Evolutionary conservation across 2,113 vertebrate species (phyloP), one percentile per base, ranked within the genome.

Genomic region (Dicrurus megarhynchus): DNA sequence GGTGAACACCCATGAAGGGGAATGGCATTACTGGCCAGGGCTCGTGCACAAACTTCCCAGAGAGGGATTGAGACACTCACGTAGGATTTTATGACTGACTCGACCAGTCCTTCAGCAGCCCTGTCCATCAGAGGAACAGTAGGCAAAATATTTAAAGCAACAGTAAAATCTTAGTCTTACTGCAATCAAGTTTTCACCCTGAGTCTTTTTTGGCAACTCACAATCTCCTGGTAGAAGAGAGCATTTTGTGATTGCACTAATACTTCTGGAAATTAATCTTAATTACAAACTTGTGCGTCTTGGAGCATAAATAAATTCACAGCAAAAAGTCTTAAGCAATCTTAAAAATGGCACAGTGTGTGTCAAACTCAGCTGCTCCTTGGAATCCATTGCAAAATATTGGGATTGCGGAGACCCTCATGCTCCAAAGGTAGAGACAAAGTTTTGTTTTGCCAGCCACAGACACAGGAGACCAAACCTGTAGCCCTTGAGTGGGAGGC

Each of bases 141-240:
- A 95, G 91, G 94, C 92, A 96, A 93, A 93, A 86, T 56, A 90
- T 92, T 94, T 90, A 96, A 94, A 81, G 76, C 47, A 90, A 94
- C 60, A 84, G 87, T 41, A 96, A 95, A 93, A 80, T 64, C 75
- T 64, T 27, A 79, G 63, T 74, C 77, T 87, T 50, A 59, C 82
- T 91, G 75, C 50, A 94, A 56, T 49, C 79, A 84, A 41, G 32
- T 77, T 93, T 77, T 84, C 71, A 80, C 44, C 79, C 85, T 47
- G 52, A 84, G 57, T 91, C 39, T 86, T 65, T 87, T 49, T 60
- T 33, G 50, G 81, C 61, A 90, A 60, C 39, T 86, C 90, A 85
- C 75, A 93, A 24, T 10, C 88, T 92, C 67, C 70, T 53, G 10
- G n/a, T 30, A 83, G 46, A 55, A 70, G 23, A 88, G 19, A 63